phyloP scores from a whole-genome alignment of 1,140 invertebrate genomes.

The Metaphire vulgaris region DNA sequence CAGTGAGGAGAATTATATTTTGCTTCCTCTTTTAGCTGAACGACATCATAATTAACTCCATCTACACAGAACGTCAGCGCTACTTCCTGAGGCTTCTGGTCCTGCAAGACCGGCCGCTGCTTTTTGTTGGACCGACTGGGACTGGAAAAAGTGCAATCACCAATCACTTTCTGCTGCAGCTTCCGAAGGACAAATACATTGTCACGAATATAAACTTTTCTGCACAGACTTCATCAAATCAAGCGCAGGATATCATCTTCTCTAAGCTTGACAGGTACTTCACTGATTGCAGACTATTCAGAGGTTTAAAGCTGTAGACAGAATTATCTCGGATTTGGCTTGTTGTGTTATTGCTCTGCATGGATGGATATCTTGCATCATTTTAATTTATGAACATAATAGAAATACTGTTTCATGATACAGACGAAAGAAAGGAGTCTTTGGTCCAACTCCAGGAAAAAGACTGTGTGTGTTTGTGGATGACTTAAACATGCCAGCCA shows the following conservation, averaged over 20 bases:
- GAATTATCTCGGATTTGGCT: no score
- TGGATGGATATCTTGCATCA: no score
- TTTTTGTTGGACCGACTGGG: slow-evolving; percentile 51
- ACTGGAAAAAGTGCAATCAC: slow-evolving; percentile 51
- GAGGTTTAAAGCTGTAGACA: no score
- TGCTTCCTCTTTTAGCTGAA: slow-evolving; percentile 43
- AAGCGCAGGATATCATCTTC: slow-evolving; percentile 52
- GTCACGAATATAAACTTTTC: slow-evolving; percentile 52
- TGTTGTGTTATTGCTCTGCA: no score
- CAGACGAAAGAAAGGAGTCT: slow-evolving; percentile 48
- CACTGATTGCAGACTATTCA: no score
- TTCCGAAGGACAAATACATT: slow-evolving; percentile 48
- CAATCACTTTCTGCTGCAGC: slow-evolving; percentile 46
- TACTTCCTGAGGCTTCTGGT: slow-evolving; percentile 47
- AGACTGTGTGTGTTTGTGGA: slow-evolving; percentile 51
- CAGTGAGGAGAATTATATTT: no score
- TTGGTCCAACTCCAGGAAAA: slow-evolving; percentile 45
- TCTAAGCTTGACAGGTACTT: slow-evolving; percentile 50
- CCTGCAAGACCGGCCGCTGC: slow-evolving; percentile 38
- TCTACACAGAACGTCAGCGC: slow-evolving; percentile 47
- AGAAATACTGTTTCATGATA: slow-evolving; percentile 10
- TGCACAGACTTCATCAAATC: slow-evolving; percentile 50
- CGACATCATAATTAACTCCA: slow-evolving; percentile 48
- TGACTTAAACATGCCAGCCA: slow-evolving; percentile 53
- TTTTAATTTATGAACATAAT: no score